Evolutionary conservation across 2,888 invertebrate species (phyloP).

Genomic region (Dinocampus coccinellae): DNA sequence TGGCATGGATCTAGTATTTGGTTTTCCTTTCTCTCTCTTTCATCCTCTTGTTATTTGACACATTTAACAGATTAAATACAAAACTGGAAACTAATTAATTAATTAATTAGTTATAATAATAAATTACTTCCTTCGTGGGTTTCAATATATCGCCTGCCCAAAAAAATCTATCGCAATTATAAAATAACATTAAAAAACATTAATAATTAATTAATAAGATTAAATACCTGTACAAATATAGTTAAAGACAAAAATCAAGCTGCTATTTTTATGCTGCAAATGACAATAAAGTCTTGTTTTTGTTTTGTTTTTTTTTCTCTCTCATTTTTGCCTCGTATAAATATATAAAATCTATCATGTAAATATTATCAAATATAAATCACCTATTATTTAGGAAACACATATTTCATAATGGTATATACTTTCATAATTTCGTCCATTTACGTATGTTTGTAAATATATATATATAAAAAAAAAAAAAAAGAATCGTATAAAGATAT

Average conservation of each 20-base stretch:
- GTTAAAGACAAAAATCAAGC: background rate
- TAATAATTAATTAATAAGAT: slow-evolving; percentile 5
- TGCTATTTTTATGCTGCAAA: background rate
- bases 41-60: slow-evolving; percentile 46
- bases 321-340: background rate
- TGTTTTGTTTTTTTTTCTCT: too few relatives aligned
- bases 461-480: background rate
- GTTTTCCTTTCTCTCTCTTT: slow-evolving; percentile 58
- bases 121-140: slow-evolving; percentile 7
- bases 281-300: background rate
- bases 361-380: background rate
- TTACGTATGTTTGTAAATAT: too few relatives aligned
- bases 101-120: slow-evolving; percentile 5
- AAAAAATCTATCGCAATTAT: background rate
- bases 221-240: background rate
- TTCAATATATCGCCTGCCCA: background rate
- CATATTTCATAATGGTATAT: too few relatives aligned
- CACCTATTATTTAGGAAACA: background rate
- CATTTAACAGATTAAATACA: slow-evolving; percentile 27
- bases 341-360: background rate
- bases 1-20: slow-evolving; percentile 68
- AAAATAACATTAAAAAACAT: background rate
- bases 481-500: background rate
- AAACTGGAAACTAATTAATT: slow-evolving; percentile 6
- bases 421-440: background rate